These are phyloP conservation scores for Volucella zonaria DNA, from an alignment of 2,888 invertebrate genomes.

Conservation along the genomic window DNA sequence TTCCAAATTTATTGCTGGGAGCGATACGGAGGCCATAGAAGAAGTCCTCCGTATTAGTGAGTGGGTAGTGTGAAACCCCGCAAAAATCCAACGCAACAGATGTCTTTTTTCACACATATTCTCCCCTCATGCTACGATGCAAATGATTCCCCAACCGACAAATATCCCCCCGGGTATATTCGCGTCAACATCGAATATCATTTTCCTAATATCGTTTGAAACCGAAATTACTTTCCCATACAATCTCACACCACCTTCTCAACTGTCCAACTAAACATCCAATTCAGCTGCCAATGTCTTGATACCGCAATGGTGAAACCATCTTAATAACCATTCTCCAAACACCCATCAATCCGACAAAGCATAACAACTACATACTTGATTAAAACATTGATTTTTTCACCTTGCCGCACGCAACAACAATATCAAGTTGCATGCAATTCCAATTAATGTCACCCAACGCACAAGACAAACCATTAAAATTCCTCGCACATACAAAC, in stretches of 20 bases:
- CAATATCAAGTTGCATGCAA: conserved; percentile 55
- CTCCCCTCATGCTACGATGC: too few relatives aligned
- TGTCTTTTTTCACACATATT: too few relatives aligned
- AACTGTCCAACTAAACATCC: conserved; percentile 22
- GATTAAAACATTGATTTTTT: too few relatives aligned
- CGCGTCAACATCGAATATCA: too few relatives aligned
- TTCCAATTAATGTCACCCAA: conserved; percentile 67
- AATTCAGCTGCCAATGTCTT: conserved; percentile 56
- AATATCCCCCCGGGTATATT: too few relatives aligned
- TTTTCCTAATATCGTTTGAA: conserved; percentile 11
- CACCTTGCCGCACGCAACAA: conserved; percentile 54
- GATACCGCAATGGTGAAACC: conserved; percentile 59
- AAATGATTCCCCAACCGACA: too few relatives aligned
- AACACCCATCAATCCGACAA: conserved; percentile 51
- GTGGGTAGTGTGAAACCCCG: too few relatives aligned
- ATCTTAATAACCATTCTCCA: conserved; percentile 54
- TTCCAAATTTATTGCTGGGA: too few relatives aligned
- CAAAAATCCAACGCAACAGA: too few relatives aligned
- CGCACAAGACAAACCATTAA: conserved; percentile 44
- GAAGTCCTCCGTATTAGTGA: too few relatives aligned
- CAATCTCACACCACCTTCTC: conserved; percentile 2
- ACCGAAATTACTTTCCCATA: conserved; percentile 14
- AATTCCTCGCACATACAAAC: conserved; percentile 6
- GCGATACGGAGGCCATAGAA: too few relatives aligned
- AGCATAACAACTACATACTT: conserved; percentile 52